Base-by-base conservation (phyloP, 1,140 invertebrate species). In the Sitophilus oryzae region DNA sequence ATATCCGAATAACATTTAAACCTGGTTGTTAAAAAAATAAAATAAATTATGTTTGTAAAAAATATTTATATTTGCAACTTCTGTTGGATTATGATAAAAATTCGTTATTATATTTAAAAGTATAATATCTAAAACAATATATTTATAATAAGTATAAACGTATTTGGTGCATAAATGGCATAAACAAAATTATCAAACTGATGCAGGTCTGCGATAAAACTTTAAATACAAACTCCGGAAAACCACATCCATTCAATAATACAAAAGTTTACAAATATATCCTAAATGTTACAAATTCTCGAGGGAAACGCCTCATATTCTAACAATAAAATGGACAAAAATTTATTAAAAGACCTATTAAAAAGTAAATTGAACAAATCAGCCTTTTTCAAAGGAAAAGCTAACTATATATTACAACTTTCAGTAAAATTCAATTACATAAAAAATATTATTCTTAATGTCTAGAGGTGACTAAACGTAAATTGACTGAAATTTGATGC, bases 321-420 rank as follows among this genome's bases (percentile, higher is more conserved):
- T 47, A 51, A 57, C 55, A 52, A 57, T 57, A 57, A 51, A 57
- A 51, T 49, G 37, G 53, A 56, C 53, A 56, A 56, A 37, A 20
- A 14, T 49, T 11, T 55, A 35, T 52, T 52, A 35, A 40, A 58
- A 46, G 51, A 48, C 14, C 42, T 37, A 37, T 19, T 36, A 51
- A 55, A 57, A 57, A 50, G 38, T 52, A 35, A 35, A 19, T 43
- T 42, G 20, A 53, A 58, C 48, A 64, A 58, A 63, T 65, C 63
- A 65, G 61, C 63, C 63, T 65, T 65, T 60, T 52, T 47, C 37
- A 54, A 58, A 64, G 23, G 49, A 56, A n/a, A 61, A 63, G 52
- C 58, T 55, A 59, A 63, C 55, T 50, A 65, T 59, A 43, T 50
- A 45, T 56, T 47, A 61, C 34, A 54, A 25, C 16, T 15, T 58